A percentile compares a stretch with the other conserved stretches of the same genome.
Evolutionary conservation across 2,113 vertebrate genomes (phyloP).

Genomic region (Xiphophorus maculatus): DNA sequence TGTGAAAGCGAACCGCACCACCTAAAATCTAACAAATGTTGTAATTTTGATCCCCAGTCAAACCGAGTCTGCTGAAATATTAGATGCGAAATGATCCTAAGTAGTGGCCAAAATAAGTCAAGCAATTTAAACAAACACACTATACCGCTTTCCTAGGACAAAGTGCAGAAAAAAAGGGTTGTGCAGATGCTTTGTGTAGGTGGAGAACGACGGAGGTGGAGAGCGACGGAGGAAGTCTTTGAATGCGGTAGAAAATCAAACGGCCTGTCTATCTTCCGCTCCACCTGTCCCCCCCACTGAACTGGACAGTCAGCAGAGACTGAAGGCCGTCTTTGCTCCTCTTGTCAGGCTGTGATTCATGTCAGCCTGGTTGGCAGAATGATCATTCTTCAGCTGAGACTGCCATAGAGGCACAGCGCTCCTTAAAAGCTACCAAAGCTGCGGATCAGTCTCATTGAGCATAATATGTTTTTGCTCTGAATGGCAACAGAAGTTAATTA

Average conservation of each 20-base stretch:
- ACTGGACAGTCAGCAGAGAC: no score
- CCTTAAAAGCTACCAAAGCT: background rate
- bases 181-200: background rate
- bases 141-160: background rate
- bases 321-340: background rate
- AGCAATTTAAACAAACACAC: background rate
- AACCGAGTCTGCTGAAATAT: no score
- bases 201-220: background rate
- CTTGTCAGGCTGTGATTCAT: no score
- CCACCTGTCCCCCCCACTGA: background rate
- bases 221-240: background rate
- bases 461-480: background rate
- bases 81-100: no score
- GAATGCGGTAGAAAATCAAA: background rate
- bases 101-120: background rate
- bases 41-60: no score
- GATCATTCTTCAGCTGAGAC: background rate
- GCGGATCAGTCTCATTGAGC: background rate
- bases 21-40: no score
- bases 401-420: background rate
- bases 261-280: background rate
- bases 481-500: constrained; percentile 41
- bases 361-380: no score
- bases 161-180: background rate
- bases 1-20: no score